Conservation (phyloP, 2,113 vertebrate genomes). For the Dromiciops gliroides region DNA sequence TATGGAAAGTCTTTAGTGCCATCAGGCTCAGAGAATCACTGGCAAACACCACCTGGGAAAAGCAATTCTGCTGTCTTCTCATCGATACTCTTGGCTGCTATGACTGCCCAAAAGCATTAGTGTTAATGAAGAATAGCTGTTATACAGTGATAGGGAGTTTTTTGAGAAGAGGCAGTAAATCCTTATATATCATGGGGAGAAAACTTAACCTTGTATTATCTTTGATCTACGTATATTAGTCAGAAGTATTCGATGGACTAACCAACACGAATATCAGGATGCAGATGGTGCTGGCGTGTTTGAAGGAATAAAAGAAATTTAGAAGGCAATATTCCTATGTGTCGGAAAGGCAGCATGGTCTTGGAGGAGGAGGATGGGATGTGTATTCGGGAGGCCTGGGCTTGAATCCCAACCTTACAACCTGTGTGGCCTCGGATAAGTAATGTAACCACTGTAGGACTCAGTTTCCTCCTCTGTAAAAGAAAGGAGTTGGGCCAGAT, state of each 20-base stretch:
- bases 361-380: background rate
- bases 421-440: background rate
- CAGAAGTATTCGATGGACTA: background rate
- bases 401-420: background rate
- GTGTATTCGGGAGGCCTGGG: background rate
- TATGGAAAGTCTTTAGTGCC: background rate
- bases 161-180: background rate
- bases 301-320: background rate
- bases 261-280: background rate
- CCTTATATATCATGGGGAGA: background rate
- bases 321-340: background rate
- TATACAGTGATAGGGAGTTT: background rate
- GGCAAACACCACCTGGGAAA: background rate
- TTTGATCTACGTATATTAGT: background rate
- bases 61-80: background rate
- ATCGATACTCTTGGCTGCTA: background rate
- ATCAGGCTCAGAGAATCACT: background rate
- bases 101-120: background rate
- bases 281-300: background rate
- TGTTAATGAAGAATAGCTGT: background rate
- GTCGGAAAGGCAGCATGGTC: background rate
- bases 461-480: background rate
- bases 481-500: background rate
- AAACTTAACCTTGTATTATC: background rate
- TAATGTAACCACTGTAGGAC: background rate